Conservation (phyloP, 2,888 invertebrate species). For the Tineola bisselliella region DNA sequence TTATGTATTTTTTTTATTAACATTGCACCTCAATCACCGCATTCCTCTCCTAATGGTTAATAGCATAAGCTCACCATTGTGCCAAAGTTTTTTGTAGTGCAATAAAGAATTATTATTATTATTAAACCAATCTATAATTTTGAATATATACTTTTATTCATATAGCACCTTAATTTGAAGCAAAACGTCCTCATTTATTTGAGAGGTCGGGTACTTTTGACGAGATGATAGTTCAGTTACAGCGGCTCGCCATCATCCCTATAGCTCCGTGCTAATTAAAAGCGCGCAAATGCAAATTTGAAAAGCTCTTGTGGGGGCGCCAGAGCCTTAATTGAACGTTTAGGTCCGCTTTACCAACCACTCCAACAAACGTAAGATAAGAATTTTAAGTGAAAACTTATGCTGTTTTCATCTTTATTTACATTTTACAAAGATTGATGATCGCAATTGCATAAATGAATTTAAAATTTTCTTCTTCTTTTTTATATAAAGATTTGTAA, state of each 20-base stretch:
- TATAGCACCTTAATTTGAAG: not conserved
- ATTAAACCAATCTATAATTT: too few relatives aligned
- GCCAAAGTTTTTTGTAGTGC: too few relatives aligned
- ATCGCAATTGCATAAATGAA: not conserved
- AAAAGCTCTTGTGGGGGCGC: slow-evolving; percentile 36
- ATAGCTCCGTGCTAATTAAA: slow-evolving; percentile 31
- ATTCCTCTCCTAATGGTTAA: too few relatives aligned
- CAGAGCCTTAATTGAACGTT: slow-evolving; percentile 34
- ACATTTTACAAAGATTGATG: not conserved
- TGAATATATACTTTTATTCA: too few relatives aligned
- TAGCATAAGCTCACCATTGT: too few relatives aligned
- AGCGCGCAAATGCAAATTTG: slow-evolving; percentile 39
- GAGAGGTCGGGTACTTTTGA: not conserved
- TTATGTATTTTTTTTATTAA: too few relatives aligned
- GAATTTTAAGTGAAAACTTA: slow-evolving; percentile 7
- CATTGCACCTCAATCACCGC: too few relatives aligned
- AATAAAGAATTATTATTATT: too few relatives aligned
- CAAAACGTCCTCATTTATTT: not conserved
- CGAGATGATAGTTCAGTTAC: slow-evolving; percentile 2
- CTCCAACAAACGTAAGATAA: slow-evolving; percentile 8
- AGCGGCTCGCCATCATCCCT: not conserved
- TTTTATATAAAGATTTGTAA: too few relatives aligned
- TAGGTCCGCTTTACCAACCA: slow-evolving; percentile 17
- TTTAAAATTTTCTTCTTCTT: too few relatives aligned
- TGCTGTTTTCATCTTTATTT: not conserved